phyloP scores from a whole-genome alignment of 2,888 invertebrate species.

The Epirrhoe tristata region DNA sequence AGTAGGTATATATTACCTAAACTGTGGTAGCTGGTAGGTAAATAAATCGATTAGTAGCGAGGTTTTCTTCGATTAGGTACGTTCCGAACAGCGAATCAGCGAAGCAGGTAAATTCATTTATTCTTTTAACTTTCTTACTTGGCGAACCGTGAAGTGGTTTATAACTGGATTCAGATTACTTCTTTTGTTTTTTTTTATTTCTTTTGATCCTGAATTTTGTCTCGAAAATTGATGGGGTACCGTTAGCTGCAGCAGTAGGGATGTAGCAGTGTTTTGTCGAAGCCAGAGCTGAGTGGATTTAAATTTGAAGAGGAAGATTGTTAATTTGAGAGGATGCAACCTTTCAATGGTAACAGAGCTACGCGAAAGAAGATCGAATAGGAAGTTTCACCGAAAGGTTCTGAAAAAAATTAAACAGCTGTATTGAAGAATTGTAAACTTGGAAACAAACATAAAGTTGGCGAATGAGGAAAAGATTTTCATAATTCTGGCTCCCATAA shows the following conservation, averaged over 20 bases:
- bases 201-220: slow-evolving; percentile 33
- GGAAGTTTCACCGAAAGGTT: no score
- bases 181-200: slow-evolving; percentile 14
- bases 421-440: no score
- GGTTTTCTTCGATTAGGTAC: slow-evolving; percentile 37
- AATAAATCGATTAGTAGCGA: slow-evolving; percentile 47
- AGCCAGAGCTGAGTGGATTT: neutral
- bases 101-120: slow-evolving; percentile 31
- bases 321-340: no score
- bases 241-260: slow-evolving; percentile 31
- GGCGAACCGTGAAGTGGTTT: slow-evolving; percentile 31
- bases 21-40: no score
- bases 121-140: slow-evolving; percentile 30
- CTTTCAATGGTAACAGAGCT: no score
- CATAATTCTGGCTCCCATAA: no score
- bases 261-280: slow-evolving; percentile 11
- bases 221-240: slow-evolving; percentile 23
- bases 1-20: slow-evolving; percentile 5
- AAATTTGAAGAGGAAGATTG: no score
- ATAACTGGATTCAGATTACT: slow-evolving; percentile 33
- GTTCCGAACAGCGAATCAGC: slow-evolving; percentile 51
- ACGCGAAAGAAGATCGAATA: no score
- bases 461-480: no score
- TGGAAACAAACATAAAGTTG: no score
- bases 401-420: no score